Evolutionary conservation across 1,140 invertebrate genomes (phyloP), one percentile per base, ranked within the genome.

Genomic region (Drosophila eugracilis): DNA sequence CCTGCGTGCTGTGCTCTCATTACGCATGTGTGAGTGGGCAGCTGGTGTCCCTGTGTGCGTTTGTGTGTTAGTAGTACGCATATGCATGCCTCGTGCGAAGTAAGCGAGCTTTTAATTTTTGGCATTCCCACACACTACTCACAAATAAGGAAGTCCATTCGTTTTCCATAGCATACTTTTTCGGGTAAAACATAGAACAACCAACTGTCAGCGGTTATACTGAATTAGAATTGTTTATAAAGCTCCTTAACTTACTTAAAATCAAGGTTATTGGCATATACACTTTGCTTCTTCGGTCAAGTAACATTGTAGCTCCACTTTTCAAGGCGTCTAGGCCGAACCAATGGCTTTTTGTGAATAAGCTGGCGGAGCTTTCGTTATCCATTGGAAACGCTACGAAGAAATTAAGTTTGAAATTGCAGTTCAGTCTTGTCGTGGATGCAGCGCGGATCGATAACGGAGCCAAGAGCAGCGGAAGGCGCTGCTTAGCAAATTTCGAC

Each of bases 351-450:
- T 58, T 54, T 59, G 60, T 75, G 71, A 75, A 72, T 81, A 72
- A 81, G 78, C 62, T 75, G 54, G 42, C 12, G 44, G 65, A 88
- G 83, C 83, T 88, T 88, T 88, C 58, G 78, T 88, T 89, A 89
- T 86, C 85, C 86, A 58, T 83, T 90, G 86, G 86, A 90, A 89
- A 59, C 72, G 58, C 58, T 72, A 75, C 65, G 71, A 90, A 79
- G 80, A 71, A 90, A 79, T 78, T 83, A 76, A 85, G 89, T 89
- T 84, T 77, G 67, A 86, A 90, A 91, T 89, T 90, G 89, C 89
- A 90, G 85, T 90, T 86, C 81, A 90, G 89, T 90, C 84, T 89
- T 85, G 89, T 90, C 89, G 89, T 89, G 89, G 76, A 79, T 90
- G 89, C 89, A 91, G 89, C 75, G 69, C 78, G 90, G 80, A 91